Evolutionary conservation across 2,797 vertebrate species (phyloP).

Genomic region (Schizopygopsis malacanthus): DNA sequence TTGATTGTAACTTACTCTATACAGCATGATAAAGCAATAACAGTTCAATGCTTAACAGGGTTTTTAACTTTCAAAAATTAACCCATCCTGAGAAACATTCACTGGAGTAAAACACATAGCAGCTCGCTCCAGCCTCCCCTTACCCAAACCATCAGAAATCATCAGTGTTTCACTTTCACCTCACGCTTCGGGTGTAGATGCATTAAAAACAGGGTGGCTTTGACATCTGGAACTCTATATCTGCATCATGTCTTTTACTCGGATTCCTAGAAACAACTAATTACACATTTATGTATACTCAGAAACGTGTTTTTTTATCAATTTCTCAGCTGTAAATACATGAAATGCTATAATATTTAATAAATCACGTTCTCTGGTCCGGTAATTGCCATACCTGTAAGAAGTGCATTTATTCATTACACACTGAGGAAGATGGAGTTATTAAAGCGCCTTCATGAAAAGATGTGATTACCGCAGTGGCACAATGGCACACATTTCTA

Average conservation of each 20-base stretch:
- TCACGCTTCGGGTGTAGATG: neutral
- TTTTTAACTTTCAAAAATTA: neutral
- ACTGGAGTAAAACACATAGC: neutral
- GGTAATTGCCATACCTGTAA: conserved; percentile 36
- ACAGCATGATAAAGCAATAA: neutral
- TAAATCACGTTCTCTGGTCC: conserved; percentile 26
- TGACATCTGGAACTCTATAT: neutral
- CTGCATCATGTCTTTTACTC: neutral
- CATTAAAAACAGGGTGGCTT: neutral
- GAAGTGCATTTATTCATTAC: conserved; percentile 33
- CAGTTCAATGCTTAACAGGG: neutral
- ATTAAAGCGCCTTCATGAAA: conserved; percentile 33
- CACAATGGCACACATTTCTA: conserved; percentile 31
- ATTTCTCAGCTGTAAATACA: conserved; percentile 12
- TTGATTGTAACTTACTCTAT: neutral
- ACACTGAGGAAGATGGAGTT: conserved; percentile 40
- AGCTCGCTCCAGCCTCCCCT: neutral
- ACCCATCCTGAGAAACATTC: neutral
- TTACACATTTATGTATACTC: conserved; percentile 18
- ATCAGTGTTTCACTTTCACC: neutral
- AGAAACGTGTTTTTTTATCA: conserved; percentile 30
- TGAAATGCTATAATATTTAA: conserved; percentile 19
- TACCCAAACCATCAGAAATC: neutral
- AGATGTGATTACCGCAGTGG: conserved; percentile 28
- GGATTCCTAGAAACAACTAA: conserved; percentile 6